Base-by-base conservation (phyloP, 2,113 vertebrate genomes). In the Nyctereutes procyonoides region DNA sequence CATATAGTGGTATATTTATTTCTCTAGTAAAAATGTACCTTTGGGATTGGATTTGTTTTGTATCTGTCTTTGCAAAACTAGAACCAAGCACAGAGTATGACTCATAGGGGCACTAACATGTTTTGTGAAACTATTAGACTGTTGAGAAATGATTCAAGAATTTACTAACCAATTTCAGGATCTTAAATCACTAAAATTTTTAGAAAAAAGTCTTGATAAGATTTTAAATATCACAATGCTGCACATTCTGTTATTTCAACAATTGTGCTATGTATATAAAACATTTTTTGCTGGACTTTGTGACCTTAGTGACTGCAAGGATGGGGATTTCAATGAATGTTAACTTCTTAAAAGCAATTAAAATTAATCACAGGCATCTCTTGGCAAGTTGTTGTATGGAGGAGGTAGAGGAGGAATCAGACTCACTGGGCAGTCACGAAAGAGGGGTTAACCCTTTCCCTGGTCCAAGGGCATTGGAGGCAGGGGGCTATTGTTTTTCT, bases 11-110 rank as follows among this genome's bases (percentile, higher is more conserved):
- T 35, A 35, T 81, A 56, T 76, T 73, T 77, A 16, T 89, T 91
- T 80, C 43, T 55, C 51, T 83, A 28, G 55, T 67, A 51, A 73
- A 80, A 95, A 30, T 43, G 3, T 38, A 38, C 16, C 28, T 22
- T 24, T 5, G 26, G 8, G 14, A 11, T 26, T 85, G 19, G 14
- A 80, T 56, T 90, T 22, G 28, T 85, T 96, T 96, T 85, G 38
- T 92, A n/a, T 73, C 38, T 93, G 11, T 58, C 4, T 89, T 93
- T 95, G 22, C 13, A 84, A 96, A 93, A 87, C 38, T 67, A 17
- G 51, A 71, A 73, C 0, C 10, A 79, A 82, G 2, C 22, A 48
- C 9, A 73, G 15, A n/a, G 4, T 56, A 51, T 86, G 79, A 93
- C 32, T 95, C 86, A 83, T 43, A 60, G 10, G 79, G 7, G 35